Percentiles rank a stretch among this genome's conserved stretches.
Evolutionary conservation across 2,888 invertebrate species (phyloP).

Genomic region (Athalia rosae): DNA sequence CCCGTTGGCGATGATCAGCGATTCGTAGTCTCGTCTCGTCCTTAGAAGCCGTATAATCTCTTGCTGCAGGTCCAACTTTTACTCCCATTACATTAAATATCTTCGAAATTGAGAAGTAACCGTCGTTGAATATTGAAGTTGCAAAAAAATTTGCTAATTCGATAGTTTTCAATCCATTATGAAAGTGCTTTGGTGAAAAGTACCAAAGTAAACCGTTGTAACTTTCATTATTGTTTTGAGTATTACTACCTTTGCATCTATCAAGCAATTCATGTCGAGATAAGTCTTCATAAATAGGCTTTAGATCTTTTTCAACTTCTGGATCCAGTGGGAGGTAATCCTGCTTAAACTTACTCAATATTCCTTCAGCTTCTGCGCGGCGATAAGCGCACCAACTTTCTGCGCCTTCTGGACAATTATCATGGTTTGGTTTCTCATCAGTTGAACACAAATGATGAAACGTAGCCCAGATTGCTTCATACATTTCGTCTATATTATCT

Average conservation of each 20-base stretch:
- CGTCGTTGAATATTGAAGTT: conserved; percentile 49
- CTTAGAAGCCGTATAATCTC: conserved; percentile 43
- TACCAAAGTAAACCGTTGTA: conserved; percentile 52
- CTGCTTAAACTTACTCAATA: conserved; percentile 35
- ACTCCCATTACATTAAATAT: too few species aligned
- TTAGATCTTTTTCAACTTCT: conserved; percentile 43
- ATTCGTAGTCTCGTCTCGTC: conserved; percentile 23
- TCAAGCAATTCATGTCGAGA: conserved; percentile 43
- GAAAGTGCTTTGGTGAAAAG: conserved; percentile 50
- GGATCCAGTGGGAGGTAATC: conserved; percentile 44
- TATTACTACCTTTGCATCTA: conserved; percentile 48
- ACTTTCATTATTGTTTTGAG: conserved; percentile 49
- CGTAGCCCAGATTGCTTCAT: conserved; percentile 45
- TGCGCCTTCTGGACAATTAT: too few species aligned
- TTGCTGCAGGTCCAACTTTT: too few species aligned
- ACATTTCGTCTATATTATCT: too few species aligned
- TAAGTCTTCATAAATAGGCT: conserved; percentile 43
- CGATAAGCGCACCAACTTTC: too few species aligned
- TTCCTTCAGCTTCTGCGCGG: background rate
- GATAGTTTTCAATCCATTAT: conserved; percentile 50
- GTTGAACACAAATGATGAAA: conserved; percentile 3
- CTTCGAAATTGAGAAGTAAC: conserved; percentile 44
- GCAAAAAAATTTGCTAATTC: conserved; percentile 48
- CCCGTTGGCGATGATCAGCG: conserved; percentile 38
- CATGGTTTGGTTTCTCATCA: background rate